Conservation (phyloP, 2,888 invertebrate species). For the Himalopsyche japonica region DNA sequence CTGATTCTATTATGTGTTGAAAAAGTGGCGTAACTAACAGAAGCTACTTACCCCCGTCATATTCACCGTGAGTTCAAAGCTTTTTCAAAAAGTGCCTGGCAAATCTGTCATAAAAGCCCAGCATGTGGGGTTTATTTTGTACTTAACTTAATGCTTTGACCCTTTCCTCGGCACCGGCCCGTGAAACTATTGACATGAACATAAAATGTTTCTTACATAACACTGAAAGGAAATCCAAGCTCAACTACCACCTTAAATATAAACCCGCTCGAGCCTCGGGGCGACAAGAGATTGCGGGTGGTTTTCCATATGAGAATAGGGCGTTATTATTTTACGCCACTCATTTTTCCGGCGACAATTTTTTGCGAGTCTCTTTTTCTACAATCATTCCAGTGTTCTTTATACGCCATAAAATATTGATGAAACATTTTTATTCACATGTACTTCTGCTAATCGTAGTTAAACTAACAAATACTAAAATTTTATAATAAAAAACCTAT, state of each 20-base stretch:
- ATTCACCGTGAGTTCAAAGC: background rate
- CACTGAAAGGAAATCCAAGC: constrained; percentile 21
- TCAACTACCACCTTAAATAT: background rate
- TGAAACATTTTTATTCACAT: too few relatives aligned
- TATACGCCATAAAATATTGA: too few relatives aligned
- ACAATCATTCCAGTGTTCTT: too few relatives aligned
- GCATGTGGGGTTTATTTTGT: constrained; percentile 17
- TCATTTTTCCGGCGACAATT: too few relatives aligned
- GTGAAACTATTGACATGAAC: constrained; percentile 31
- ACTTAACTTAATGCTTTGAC: constrained; percentile 29
- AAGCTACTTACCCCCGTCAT: background rate
- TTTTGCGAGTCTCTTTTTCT: too few relatives aligned
- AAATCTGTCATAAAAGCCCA: background rate
- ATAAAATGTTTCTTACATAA: constrained; percentile 29
- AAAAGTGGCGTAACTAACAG: background rate
- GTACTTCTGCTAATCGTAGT: too few relatives aligned
- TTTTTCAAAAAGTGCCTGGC: background rate
- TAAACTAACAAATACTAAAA: too few relatives aligned
- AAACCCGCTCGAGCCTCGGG: background rate
- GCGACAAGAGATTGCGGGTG: background rate
- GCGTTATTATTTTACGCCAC: background rate
- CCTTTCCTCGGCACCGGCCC: constrained; percentile 17
- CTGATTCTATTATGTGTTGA: background rate
- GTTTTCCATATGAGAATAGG: background rate
- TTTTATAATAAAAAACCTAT: too few relatives aligned